A percentile compares a stretch with the other conserved stretches of the same genome.
phyloP scores from a whole-genome alignment of 2,888 invertebrate genomes.

The Drosophila sordidapex region DNA sequence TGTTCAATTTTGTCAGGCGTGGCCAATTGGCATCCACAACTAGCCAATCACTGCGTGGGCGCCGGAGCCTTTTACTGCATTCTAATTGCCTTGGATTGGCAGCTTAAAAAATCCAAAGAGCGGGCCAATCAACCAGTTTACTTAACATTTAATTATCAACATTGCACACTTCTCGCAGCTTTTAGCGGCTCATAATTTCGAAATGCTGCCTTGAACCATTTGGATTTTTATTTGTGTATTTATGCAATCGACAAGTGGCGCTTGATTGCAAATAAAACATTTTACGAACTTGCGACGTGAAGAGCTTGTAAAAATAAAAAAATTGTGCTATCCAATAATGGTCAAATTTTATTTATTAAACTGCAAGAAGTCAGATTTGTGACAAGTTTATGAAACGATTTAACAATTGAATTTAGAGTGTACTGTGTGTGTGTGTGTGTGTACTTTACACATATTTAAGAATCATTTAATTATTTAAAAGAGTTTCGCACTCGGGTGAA shows the following conservation, averaged over 20 bases:
- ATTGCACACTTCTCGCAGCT: conserved; percentile 30
- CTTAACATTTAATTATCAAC: conserved; percentile 38
- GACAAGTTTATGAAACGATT: neutral
- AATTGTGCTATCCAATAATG: neutral
- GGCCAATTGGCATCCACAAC: conserved; percentile 30
- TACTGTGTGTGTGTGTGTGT: neutral
- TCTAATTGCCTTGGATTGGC: conserved; percentile 65
- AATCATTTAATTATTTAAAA: neutral
- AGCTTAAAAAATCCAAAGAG: conserved; percentile 22
- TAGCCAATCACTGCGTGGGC: conserved; percentile 61
- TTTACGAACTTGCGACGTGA: neutral
- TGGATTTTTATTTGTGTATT: conserved; percentile 24
- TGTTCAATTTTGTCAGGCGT: conserved; percentile 43
- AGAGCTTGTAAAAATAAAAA: neutral
- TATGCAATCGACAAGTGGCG: conserved; percentile 4
- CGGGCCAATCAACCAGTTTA: conserved; percentile 23
- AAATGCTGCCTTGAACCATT: conserved; percentile 60
- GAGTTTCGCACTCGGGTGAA: conserved; percentile 2
- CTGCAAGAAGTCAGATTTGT: neutral
- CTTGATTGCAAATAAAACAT: conserved; percentile 14
- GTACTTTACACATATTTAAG: neutral
- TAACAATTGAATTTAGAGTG: neutral
- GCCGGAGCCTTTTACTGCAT: conserved; percentile 55
- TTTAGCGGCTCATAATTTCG: conserved; percentile 27
- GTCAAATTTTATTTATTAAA: conserved; percentile 1